Conservation (phyloP, 2,113 vertebrate genomes). For the Clarias gariepinus region DNA sequence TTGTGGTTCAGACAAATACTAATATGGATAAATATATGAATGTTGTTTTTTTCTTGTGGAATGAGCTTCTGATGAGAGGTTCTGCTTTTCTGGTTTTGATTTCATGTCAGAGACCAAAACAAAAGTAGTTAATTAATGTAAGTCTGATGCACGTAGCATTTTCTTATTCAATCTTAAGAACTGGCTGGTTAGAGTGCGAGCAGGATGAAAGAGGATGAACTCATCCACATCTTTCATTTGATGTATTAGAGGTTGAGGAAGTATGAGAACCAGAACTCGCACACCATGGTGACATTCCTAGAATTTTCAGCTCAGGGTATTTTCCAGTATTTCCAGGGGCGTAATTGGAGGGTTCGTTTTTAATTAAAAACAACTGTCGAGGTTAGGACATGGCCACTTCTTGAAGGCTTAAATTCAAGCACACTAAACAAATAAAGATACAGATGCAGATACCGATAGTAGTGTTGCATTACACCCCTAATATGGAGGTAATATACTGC, state of each 20-base stretch:
- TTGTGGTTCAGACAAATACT: not conserved
- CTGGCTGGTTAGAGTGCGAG: not conserved
- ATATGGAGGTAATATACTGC: not conserved
- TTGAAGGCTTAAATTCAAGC: not conserved
- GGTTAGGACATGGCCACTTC: not conserved
- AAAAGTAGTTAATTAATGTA: not conserved
- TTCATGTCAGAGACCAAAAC: not conserved
- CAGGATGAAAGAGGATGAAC: not conserved
- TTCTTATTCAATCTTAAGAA: not conserved
- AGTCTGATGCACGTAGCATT: not conserved
- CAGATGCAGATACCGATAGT: not conserved
- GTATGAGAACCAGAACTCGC: not conserved
- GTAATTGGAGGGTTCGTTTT: not conserved
- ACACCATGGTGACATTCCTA: not conserved
- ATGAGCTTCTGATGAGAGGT: not conserved
- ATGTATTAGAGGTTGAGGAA: slow-evolving; percentile 25
- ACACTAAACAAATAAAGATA: not conserved
- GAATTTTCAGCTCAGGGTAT: not conserved
- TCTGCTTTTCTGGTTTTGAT: not conserved
- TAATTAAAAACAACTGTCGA: not conserved
- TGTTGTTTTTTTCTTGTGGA: not conserved
- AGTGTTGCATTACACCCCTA: not conserved
- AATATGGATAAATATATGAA: not conserved
- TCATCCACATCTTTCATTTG: not conserved
- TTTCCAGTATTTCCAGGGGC: not conserved